phyloP scores from a whole-genome alignment of 2,113 vertebrate species.

The Passer domesticus region DNA sequence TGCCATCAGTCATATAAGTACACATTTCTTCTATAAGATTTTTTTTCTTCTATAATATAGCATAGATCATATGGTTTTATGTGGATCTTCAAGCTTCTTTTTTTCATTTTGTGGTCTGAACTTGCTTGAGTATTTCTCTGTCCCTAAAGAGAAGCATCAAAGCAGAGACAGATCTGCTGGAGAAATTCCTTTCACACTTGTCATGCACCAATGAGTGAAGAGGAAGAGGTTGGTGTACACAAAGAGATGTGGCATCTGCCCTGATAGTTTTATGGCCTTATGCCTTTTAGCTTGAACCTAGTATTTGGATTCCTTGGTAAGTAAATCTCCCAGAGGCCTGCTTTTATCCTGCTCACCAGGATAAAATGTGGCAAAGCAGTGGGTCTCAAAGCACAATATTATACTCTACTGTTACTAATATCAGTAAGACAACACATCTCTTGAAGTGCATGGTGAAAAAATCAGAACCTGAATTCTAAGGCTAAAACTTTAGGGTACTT shows the following conservation, averaged over 20 bases:
- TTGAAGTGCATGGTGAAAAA: neutral
- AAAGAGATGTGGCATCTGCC: conserved; percentile 22
- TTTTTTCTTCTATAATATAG: neutral
- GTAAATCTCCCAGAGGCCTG: neutral
- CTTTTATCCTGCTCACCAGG: neutral
- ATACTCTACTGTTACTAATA: neutral
- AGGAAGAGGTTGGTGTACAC: conserved; percentile 10
- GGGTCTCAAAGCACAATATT: neutral
- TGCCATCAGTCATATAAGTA: neutral
- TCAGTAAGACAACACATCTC: neutral
- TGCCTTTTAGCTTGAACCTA: neutral
- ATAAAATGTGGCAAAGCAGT: neutral
- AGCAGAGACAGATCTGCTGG: conserved; percentile 32
- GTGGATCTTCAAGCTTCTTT: neutral
- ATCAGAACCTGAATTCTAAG: neutral
- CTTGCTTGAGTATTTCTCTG: conserved; percentile 30
- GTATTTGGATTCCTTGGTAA: conserved; percentile 45
- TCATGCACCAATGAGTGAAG: neutral
- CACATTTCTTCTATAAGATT: neutral
- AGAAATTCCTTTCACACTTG: conserved; percentile 32
- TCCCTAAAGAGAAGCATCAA: conserved; percentile 15
- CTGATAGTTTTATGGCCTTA: neutral
- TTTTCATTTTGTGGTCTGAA: conserved; percentile 7
- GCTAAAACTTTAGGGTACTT: neutral
- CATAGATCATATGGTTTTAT: neutral